Evolutionary conservation across 2,888 invertebrate genomes (phyloP), one percentile per base, ranked within the genome.

Genomic region (Quadriops clusia): DNA sequence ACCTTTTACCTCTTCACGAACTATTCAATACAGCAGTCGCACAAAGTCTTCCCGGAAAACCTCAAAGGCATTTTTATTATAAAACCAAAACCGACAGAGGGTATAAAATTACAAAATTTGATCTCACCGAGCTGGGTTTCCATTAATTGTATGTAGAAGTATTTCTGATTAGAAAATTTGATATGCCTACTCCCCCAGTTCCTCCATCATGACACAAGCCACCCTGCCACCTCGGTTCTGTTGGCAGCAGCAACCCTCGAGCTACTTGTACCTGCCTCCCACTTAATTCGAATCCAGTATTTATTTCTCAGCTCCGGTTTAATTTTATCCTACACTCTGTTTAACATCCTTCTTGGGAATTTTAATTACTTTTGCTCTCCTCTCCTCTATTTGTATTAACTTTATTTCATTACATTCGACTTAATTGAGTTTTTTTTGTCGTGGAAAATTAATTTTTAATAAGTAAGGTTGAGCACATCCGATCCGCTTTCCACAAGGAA

Each of bases 321-420:
- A 55, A 58, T 56, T 56, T 56, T 50, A 49, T 50, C 50, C 51
- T 41, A 46, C 49, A 47, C 47, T 38, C 40, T 49, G 49, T 50
- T 54, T 48, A 53, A 47, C 50, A 48, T 51, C 51, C 47, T 53
- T 51, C 51, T 47, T 46, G 53, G 49, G 53, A 54, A 57, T 57
- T 57, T 54, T 56, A 56, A 56, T 57, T 56, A 54, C 55, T 55
- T 56, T 48, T 48, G 43, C 49, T 49, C 51, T 45, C 49, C 49
- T 47, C 45, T 47, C 47, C 45, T 45, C 51, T 51, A 47, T 53
- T 54, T 53, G 47, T 48, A 45, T 50, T 24, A 24, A 24, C 46
- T 50, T 46, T 46, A 47, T 48, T 47, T 48, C 44, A 42, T n/a
- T n/a, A n/a, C n/a, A n/a, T n/a, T n/a, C n/a, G 39, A 40, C 43